phyloP scores from a whole-genome alignment of 2,797 vertebrate genomes.

The Xenentodon cancila region DNA sequence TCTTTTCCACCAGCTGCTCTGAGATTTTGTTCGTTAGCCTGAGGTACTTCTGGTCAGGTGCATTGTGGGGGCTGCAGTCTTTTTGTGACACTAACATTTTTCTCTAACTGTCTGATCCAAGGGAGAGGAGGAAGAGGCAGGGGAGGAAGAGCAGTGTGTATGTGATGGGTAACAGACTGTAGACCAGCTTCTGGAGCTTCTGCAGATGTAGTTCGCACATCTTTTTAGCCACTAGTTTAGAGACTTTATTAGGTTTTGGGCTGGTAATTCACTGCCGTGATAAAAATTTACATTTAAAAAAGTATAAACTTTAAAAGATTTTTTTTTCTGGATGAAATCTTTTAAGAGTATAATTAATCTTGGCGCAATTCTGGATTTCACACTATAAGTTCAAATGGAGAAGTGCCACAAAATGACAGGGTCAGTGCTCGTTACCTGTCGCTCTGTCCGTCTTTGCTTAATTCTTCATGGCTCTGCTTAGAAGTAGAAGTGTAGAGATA shows the following conservation, averaged over 20 bases:
- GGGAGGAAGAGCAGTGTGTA: slow-evolving; percentile 61
- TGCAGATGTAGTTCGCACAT: slow-evolving; percentile 24
- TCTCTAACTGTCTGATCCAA: slow-evolving; percentile 54
- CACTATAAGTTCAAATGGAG: background rate
- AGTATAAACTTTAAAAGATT: too few species aligned
- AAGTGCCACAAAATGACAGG: slow-evolving; percentile 47
- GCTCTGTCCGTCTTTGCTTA: slow-evolving; percentile 24
- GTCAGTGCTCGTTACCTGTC: slow-evolving; percentile 6
- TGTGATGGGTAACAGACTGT: slow-evolving; percentile 51
- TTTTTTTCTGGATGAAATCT: too few species aligned
- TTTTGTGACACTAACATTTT: slow-evolving; percentile 69
- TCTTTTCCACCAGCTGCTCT: slow-evolving; percentile 59
- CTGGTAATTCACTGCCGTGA: slow-evolving; percentile 3
- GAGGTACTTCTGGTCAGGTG: slow-evolving; percentile 62
- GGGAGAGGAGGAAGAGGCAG: slow-evolving; percentile 46
- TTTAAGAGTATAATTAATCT: too few species aligned
- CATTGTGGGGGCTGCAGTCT: slow-evolving; percentile 51
- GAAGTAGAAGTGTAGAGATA: slow-evolving; percentile 12
- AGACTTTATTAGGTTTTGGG: background rate
- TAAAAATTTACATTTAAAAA: background rate
- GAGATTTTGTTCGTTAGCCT: slow-evolving; percentile 52
- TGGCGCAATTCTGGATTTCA: background rate
- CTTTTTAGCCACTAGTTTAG: slow-evolving; percentile 10
- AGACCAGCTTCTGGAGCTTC: slow-evolving; percentile 34
- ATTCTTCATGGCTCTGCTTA: slow-evolving; percentile 35